These are phyloP conservation scores for Mycalesis mineus DNA, from an alignment of 2,888 invertebrate species.

Conservation along the genomic window DNA sequence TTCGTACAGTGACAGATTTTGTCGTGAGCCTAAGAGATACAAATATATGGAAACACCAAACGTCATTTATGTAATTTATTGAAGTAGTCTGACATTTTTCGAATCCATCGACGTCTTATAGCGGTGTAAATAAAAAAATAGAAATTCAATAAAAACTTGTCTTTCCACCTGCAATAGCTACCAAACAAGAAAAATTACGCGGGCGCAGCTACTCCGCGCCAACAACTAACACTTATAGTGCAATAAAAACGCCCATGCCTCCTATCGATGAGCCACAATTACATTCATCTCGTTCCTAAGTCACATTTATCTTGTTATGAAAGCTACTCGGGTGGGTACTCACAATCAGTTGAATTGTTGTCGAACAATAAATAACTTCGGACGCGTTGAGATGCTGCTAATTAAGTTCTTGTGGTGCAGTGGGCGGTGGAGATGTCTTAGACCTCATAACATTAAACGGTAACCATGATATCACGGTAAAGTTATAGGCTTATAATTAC, in stretches of 20 bases:
- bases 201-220: background rate
- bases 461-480: too few relatives aligned
- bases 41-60: too few relatives aligned
- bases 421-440: conserved; percentile 42
- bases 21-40: too few relatives aligned
- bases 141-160: too few relatives aligned
- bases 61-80: too few relatives aligned
- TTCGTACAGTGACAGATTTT: too few relatives aligned
- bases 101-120: too few relatives aligned
- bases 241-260: background rate
- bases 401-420: conserved; percentile 72
- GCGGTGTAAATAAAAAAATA: too few relatives aligned
- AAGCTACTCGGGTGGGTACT: conserved; percentile 49
- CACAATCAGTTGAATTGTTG: conserved; percentile 62
- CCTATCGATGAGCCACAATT: conserved; percentile 25
- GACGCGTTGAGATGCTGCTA: conserved; percentile 62
- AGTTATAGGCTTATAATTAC: too few relatives aligned
- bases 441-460: too few relatives aligned
- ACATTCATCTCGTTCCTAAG: conserved; percentile 28
- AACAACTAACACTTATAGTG: background rate
- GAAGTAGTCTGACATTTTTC: too few relatives aligned
- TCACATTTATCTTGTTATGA: conserved; percentile 49
- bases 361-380: conserved; percentile 66
- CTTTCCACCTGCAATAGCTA: too few relatives aligned
- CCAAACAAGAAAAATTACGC: conserved; percentile 13